Percentiles rank a stretch among this genome's conserved stretches.
Conservation (phyloP, 2,113 vertebrate genomes). For the Lepus timidus region DNA sequence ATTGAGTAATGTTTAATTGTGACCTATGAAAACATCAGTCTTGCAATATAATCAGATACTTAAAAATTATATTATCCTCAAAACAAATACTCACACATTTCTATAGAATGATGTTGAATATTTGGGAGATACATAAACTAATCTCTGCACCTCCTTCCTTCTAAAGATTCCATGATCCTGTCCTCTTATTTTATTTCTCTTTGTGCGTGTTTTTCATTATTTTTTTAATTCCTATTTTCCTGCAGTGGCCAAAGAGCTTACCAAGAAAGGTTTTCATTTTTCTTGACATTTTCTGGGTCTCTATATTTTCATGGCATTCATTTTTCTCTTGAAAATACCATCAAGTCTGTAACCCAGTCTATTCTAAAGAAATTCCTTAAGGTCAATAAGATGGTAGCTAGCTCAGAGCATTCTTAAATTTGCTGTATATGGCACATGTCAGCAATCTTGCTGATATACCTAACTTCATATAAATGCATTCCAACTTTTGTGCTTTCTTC, state of each 20-base stretch:
- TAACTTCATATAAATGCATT: background rate
- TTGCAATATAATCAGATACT: background rate
- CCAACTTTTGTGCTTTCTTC: background rate
- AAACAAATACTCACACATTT: background rate
- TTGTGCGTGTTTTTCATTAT: background rate
- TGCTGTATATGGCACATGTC: background rate
- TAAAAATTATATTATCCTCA: background rate
- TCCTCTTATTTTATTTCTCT: background rate
- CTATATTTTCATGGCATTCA: slow-evolving; percentile 12
- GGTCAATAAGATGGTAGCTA: slow-evolving; percentile 17
- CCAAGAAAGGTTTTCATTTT: slow-evolving; percentile 64
- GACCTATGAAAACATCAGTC: background rate
- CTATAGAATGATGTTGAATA: background rate
- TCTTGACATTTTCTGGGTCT: slow-evolving; percentile 66
- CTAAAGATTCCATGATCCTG: background rate
- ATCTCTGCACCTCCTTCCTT: background rate
- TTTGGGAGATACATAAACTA: background rate
- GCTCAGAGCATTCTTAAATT: slow-evolving; percentile 50
- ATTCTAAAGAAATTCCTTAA: slow-evolving; percentile 52
- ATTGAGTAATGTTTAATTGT: background rate
- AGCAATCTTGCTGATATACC: background rate
- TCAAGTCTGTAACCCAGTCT: slow-evolving; percentile 7
- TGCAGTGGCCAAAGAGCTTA: background rate
- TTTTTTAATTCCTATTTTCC: background rate
- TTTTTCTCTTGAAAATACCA: slow-evolving; percentile 61